phyloP scores from a whole-genome alignment of 1,140 invertebrate genomes.

The Brachionus sp. region DNA sequence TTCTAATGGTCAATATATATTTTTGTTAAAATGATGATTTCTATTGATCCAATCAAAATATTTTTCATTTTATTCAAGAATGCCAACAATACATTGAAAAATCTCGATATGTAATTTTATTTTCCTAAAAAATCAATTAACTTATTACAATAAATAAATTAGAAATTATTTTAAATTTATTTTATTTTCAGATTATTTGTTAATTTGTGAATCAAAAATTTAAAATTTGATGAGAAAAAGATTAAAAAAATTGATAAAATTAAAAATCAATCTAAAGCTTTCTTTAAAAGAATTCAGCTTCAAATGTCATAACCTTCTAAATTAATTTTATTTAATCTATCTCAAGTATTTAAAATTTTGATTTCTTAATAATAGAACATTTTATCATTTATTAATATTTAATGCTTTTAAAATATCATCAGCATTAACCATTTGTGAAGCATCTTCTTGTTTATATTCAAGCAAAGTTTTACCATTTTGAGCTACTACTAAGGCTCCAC shows the following conservation, averaged over 20 bases:
- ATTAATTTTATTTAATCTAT: background rate
- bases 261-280: background rate
- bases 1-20: too few species aligned
- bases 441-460: constrained; percentile 30
- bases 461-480: constrained; percentile 30
- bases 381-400: background rate
- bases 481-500: constrained; percentile 31
- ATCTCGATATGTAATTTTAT: too few species aligned
- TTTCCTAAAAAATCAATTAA: too few species aligned
- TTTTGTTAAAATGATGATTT: too few species aligned
- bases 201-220: background rate
- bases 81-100: too few species aligned
- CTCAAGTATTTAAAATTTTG: background rate
- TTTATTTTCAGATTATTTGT: background rate
- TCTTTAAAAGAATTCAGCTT: background rate
- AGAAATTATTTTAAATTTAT: background rate
- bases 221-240: background rate
- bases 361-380: background rate
- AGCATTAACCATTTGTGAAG: background rate
- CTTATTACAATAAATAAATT: background rate
- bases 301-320: background rate
- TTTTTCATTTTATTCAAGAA: too few species aligned
- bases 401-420: constrained; percentile 35
- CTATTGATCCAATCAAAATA: too few species aligned
- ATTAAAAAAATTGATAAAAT: background rate